Evolutionary conservation across 1,140 invertebrate genomes (phyloP).

Genomic region (Hylyphantes graminicola): DNA sequence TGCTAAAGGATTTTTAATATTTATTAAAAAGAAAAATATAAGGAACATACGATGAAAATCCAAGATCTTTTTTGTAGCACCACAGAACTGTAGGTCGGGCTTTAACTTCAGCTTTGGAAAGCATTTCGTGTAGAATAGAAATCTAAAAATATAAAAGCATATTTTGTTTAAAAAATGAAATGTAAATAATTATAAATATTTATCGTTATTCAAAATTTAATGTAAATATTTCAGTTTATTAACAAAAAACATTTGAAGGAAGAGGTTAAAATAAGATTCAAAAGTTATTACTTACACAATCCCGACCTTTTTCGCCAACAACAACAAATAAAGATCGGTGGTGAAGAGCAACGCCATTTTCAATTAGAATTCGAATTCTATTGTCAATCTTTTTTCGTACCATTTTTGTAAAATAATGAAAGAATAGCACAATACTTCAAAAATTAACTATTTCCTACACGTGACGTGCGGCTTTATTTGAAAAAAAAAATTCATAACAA

Average conservation of each 20-base stretch:
- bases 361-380: slow-evolving; percentile 92
- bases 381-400: slow-evolving; percentile 88
- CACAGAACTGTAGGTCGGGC: slow-evolving; percentile 91
- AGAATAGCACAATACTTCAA: not conserved
- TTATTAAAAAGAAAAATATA: slow-evolving; percentile 55
- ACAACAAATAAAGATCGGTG: slow-evolving; percentile 94
- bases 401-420: slow-evolving; percentile 21
- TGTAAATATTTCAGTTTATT: not conserved
- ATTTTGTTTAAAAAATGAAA: too few species aligned
- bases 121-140: slow-evolving; percentile 96
- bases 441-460: not conserved
- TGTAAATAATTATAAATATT: too few species aligned
- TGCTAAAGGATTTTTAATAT: too few species aligned
- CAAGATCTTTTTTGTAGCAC: slow-evolving; percentile 98
- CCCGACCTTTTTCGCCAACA: slow-evolving; percentile 94
- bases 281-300: slow-evolving; percentile 79
- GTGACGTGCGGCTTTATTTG: not conserved
- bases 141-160: slow-evolving; percentile 73
- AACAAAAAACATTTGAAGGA: not conserved
- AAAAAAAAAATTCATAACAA: not conserved
- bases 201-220: not conserved
- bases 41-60: slow-evolving; percentile 82
- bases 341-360: slow-evolving; percentile 91
- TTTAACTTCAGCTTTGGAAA: slow-evolving; percentile 93
- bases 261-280: not conserved